Conservation (phyloP, 2,888 invertebrate species). For the Beris morrisii region DNA sequence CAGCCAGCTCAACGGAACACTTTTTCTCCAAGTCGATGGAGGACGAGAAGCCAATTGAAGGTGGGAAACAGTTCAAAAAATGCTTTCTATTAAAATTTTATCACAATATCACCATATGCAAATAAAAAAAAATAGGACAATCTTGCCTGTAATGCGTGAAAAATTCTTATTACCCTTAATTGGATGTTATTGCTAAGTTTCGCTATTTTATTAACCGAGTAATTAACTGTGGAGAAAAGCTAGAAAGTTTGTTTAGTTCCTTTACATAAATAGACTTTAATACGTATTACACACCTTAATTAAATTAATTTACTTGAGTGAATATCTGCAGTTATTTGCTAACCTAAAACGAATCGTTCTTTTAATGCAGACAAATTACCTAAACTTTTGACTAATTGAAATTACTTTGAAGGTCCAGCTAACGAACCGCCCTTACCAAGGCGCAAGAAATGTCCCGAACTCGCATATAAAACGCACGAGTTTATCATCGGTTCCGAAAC, state of each 20-base stretch:
- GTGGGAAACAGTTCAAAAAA: conserved; percentile 33
- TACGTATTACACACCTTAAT: too few relatives aligned
- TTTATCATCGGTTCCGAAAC: conserved; percentile 68
- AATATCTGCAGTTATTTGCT: too few relatives aligned
- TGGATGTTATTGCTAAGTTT: conserved; percentile 27
- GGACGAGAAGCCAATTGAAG: conserved; percentile 41
- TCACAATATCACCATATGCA: background rate
- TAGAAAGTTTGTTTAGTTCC: too few relatives aligned
- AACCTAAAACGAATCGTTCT: too few relatives aligned
- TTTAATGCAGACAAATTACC: too few relatives aligned
- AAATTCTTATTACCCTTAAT: background rate
- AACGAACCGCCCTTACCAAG: conserved; percentile 84
- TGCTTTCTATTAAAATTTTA: too few relatives aligned
- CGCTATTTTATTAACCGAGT: conserved; percentile 19
- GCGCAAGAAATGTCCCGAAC: conserved; percentile 85
- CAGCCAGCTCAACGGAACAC: conserved; percentile 43
- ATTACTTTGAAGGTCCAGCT: conserved; percentile 53
- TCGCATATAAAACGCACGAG: conserved; percentile 85
- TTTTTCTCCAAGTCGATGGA: conserved; percentile 43
- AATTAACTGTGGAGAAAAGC: conserved; percentile 26
- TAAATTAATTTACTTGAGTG: too few relatives aligned
- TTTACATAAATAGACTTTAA: too few relatives aligned
- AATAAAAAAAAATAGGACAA: background rate
- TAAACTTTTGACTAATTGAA: background rate
- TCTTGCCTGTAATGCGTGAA: conserved; percentile 4